These are phyloP conservation scores for Grallaria varia DNA, from an alignment of 2,113 vertebrate genomes.

Conservation along the genomic window DNA sequence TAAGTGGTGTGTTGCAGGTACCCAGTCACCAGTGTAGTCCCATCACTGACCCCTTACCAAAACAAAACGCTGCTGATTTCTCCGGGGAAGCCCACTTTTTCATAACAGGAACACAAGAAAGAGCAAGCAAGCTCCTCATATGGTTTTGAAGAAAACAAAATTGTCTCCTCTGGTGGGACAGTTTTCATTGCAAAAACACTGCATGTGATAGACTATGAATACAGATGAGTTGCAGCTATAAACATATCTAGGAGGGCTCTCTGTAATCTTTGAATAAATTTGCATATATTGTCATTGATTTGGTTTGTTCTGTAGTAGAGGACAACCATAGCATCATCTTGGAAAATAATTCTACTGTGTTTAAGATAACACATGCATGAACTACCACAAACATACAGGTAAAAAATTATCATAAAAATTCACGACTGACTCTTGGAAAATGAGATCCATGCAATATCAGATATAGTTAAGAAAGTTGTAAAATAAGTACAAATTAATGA, in stretches of 20 bases:
- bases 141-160: neutral
- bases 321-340: neutral
- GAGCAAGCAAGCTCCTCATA: rapidly evolving
- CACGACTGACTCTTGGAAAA: neutral
- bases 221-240: neutral
- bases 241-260: neutral
- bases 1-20: neutral
- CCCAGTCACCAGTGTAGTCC: neutral
- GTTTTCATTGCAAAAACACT: neutral
- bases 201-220: neutral
- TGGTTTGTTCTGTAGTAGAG: neutral
- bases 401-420: neutral
- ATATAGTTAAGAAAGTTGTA: neutral
- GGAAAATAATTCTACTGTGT: neutral
- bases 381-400: neutral
- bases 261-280: neutral
- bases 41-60: neutral
- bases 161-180: neutral
- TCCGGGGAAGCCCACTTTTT: neutral
- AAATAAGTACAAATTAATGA: neutral
- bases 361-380: neutral
- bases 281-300: neutral
- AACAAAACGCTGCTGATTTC: neutral
- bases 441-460: neutral
- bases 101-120: neutral